Percentiles rank a stretch among this genome's conserved stretches.
Conservation (phyloP, 1,140 invertebrate species). For the Zaprionus gabonicus region DNA sequence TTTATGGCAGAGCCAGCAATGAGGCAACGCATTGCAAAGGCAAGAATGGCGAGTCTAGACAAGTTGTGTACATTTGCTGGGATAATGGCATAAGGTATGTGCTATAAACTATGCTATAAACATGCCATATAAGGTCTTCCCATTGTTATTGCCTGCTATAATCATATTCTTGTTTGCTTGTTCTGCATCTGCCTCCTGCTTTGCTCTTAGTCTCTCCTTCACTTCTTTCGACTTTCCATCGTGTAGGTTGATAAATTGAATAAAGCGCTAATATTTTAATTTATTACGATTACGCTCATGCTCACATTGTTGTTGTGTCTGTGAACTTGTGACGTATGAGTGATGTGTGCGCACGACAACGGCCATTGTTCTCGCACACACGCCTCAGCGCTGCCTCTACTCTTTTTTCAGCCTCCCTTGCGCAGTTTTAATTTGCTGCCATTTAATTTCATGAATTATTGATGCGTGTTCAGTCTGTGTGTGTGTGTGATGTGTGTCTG, state of each 20-base stretch:
- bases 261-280: conserved; percentile 84
- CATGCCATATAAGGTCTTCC: no score
- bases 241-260: conserved; percentile 73
- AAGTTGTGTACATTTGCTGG: not conserved
- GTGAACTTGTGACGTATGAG: conserved; percentile 57
- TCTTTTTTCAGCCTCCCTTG: not conserved
- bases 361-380: not conserved
- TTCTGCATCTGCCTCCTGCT: fast-evolving
- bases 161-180: conserved; percentile 31
- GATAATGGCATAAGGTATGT: no score
- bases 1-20: conserved; percentile 22
- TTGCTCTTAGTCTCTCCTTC: not conserved
- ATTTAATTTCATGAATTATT: conserved; percentile 82
- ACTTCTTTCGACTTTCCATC: conserved; percentile 18
- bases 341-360: conserved; percentile 44
- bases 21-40: not conserved
- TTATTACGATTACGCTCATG: conserved; percentile 70
- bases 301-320: conserved; percentile 45
- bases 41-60: not conserved
- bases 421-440: conserved; percentile 55
- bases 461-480: conserved; percentile 60
- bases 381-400: not conserved
- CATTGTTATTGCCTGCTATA: not conserved
- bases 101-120: no score
- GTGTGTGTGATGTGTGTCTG: conserved; percentile 17